These are phyloP conservation scores for Hippocampus barbouri DNA, from an alignment of 2,113 vertebrate genomes.

Conservation along the genomic window DNA sequence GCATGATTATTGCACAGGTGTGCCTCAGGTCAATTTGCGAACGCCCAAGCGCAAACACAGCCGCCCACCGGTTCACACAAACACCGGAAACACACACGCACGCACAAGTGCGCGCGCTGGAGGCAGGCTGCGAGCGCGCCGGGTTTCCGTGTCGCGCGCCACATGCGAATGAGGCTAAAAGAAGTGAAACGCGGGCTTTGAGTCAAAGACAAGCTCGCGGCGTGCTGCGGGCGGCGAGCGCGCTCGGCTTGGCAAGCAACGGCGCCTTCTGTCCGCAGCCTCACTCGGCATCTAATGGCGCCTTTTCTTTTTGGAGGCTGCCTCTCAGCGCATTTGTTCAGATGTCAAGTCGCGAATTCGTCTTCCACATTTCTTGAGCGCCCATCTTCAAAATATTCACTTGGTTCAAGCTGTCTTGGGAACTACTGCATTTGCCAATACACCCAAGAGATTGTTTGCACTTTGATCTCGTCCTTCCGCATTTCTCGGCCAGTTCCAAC, in stretches of 20 bases:
- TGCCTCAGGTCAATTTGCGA: neutral
- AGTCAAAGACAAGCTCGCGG: conserved; percentile 90
- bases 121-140: conserved; percentile 71
- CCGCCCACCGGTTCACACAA: conserved; percentile 11
- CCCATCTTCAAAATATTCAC: too few relatives aligned
- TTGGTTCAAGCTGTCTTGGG: too few relatives aligned
- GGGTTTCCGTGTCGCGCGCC: conserved; percentile 70
- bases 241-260: conserved; percentile 85
- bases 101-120: conserved; percentile 24
- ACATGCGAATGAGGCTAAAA: conserved; percentile 89
- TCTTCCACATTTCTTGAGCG: neutral
- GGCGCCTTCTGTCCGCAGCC: conserved; percentile 87
- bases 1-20: neutral
- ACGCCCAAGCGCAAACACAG: neutral
- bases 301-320: conserved; percentile 70
- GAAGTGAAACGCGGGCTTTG: conserved; percentile 88
- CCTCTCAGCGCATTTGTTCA: conserved; percentile 75
- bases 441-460: too few relatives aligned
- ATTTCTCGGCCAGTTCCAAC: too few relatives aligned
- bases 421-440: neutral
- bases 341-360: conserved; percentile 56
- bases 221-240: conserved; percentile 84
- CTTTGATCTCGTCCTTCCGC: too few relatives aligned
- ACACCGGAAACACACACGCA: conserved; percentile 11
- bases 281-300: conserved; percentile 82